These are phyloP conservation scores for Pipistrellus kuhlii DNA, from an alignment of 2,797 vertebrate species.

Conservation along the genomic window DNA sequence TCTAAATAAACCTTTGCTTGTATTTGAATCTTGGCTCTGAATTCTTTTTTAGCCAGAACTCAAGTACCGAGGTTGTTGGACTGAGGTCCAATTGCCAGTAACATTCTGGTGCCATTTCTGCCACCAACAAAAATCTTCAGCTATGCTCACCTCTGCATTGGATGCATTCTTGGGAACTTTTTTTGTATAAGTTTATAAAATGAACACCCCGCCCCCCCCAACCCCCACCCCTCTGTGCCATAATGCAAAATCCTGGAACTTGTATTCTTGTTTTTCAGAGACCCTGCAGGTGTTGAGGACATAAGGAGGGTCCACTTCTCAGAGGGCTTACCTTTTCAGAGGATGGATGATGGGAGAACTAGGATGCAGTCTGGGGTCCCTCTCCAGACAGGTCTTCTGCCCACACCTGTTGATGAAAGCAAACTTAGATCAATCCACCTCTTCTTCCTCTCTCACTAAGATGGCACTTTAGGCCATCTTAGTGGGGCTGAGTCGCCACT, in stretches of 20 bases:
- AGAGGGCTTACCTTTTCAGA: not conserved
- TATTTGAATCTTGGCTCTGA: not conserved
- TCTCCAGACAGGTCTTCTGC: not conserved
- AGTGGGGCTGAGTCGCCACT: not conserved
- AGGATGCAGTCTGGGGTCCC: no score
- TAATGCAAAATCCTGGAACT: not conserved
- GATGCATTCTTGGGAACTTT: not conserved
- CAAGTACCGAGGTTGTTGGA: not conserved
- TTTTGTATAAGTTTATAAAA: constrained; percentile 40
- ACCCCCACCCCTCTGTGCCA: fast-evolving
- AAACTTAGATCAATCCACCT: not conserved
- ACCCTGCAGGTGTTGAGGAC: not conserved
- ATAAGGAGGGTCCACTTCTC: not conserved
- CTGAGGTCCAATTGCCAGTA: not conserved
- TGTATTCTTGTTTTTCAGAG: not conserved
- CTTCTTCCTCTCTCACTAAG: not conserved
- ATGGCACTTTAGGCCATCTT: not conserved
- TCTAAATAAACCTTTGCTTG: not conserved
- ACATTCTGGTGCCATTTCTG: not conserved
- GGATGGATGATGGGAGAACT: not conserved
- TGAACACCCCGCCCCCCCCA: not conserved
- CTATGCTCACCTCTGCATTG: not conserved
- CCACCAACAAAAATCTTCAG: not conserved
- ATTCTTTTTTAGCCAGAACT: not conserved
- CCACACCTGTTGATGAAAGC: not conserved